Evolutionary conservation across 2,113 vertebrate genomes (phyloP).

Genomic region (Gallinago media): DNA sequence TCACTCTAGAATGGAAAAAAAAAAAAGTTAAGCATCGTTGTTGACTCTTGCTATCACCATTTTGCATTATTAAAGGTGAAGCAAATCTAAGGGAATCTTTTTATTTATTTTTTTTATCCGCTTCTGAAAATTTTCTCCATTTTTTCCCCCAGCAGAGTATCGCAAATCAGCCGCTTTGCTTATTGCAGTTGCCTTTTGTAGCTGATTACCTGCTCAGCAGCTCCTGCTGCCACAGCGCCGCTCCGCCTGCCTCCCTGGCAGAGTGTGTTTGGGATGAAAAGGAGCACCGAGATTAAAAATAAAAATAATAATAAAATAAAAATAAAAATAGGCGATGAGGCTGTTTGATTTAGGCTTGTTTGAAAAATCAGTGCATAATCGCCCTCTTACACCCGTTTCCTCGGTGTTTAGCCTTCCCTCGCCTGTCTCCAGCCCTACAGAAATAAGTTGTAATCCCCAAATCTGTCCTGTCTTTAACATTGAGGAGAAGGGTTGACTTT

Average conservation of each 20-base stretch:
- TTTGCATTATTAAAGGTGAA: background rate
- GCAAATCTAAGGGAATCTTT: background rate
- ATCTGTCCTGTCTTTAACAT: accelerated
- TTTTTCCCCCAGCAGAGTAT: accelerated
- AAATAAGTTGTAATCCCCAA: accelerated
- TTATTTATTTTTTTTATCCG: background rate
- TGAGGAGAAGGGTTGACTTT: accelerated
- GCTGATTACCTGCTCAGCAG: background rate
- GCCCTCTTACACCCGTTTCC: accelerated
- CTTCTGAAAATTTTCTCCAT: background rate
- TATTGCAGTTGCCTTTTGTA: background rate
- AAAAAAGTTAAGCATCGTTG: accelerated
- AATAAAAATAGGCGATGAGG: background rate
- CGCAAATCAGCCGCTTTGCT: background rate
- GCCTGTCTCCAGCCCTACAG: accelerated
- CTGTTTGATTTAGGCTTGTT: background rate
- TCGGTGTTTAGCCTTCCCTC: background rate
- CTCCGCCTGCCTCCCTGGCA: background rate
- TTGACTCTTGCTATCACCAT: accelerated
- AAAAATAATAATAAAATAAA: too few species aligned
- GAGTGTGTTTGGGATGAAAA: background rate
- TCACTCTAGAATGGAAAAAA: background rate
- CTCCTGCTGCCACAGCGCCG: background rate
- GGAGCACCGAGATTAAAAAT: accelerated
- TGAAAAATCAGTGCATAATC: accelerated